phyloP scores from a whole-genome alignment of 2,888 invertebrate species.

The Macaria notata region DNA sequence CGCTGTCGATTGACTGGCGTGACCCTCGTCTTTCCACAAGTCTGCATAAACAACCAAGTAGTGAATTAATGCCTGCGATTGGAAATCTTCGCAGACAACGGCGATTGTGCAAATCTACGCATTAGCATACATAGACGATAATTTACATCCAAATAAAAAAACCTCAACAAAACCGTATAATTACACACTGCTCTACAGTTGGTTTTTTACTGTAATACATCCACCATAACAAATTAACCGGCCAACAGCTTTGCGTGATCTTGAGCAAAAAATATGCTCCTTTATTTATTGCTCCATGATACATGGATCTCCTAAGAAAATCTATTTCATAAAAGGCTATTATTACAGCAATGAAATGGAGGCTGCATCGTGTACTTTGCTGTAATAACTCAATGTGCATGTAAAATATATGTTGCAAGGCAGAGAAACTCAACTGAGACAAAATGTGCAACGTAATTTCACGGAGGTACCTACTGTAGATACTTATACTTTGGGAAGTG shows the following conservation, averaged over 20 bases:
- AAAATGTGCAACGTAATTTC: no score
- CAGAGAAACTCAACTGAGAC: no score
- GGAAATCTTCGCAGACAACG: constrained; percentile 22
- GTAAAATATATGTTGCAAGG: no score
- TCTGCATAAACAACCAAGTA: constrained; percentile 36
- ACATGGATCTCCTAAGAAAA: not conserved
- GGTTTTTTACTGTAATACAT: constrained; percentile 12
- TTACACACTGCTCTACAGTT: constrained; percentile 1
- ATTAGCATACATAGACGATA: constrained; percentile 10
- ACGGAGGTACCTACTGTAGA: not conserved
- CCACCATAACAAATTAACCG: constrained; percentile 19
- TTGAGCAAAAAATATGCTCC: constrained; percentile 17
- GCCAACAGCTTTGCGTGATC: constrained; percentile 17
- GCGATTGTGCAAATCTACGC: constrained; percentile 14
- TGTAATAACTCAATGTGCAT: no score
- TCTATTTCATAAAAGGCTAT: constrained; percentile 3
- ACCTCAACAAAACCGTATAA: not conserved
- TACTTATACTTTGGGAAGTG: not conserved
- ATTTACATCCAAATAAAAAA: constrained; percentile 15
- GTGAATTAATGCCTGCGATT: constrained; percentile 32
- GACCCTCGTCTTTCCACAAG: constrained; percentile 19
- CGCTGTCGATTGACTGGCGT: constrained; percentile 22
- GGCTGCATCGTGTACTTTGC: not conserved
- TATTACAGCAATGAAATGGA: not conserved
- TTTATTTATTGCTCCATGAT: constrained; percentile 6